These are phyloP conservation scores for Ochotona princeps DNA, from an alignment of 2,113 vertebrate genomes.

Conservation along the genomic window DNA sequence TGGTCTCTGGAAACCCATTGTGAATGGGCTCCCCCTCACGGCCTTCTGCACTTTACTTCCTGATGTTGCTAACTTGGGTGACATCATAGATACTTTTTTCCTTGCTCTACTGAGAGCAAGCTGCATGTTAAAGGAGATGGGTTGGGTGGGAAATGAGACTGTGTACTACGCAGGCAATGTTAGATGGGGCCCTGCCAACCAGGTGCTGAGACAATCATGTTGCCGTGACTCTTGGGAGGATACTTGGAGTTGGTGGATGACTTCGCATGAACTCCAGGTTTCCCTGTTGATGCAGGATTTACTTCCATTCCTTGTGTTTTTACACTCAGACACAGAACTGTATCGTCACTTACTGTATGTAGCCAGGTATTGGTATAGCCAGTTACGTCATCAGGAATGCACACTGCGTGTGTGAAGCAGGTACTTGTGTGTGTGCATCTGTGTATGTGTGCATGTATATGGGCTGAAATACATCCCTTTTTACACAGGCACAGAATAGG, in stretches of 20 bases:
- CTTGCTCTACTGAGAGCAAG: slow-evolving; percentile 36
- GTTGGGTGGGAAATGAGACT: neutral
- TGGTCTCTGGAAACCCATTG: neutral
- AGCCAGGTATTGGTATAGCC: no score
- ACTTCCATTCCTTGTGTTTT: slow-evolving; percentile 32
- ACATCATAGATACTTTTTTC: slow-evolving; percentile 50
- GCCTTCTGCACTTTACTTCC: slow-evolving; percentile 40
- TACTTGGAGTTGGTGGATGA: neutral
- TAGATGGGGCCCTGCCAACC: neutral
- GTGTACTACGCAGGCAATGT: neutral
- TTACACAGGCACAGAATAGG: neutral
- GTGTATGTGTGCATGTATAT: neutral
- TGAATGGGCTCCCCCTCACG: neutral
- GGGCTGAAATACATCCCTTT: neutral
- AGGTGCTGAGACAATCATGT: neutral
- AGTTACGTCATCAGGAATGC: no score
- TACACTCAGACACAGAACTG: slow-evolving; percentile 43
- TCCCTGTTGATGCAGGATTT: slow-evolving; percentile 33
- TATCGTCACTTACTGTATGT: slow-evolving; percentile 19
- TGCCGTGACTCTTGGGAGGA: neutral
- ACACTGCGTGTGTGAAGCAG: no score
- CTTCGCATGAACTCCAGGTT: slow-evolving; percentile 38
- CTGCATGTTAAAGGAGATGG: neutral
- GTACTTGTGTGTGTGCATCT: neutral
- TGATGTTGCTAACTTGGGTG: neutral